phyloP scores from a whole-genome alignment of 2,888 invertebrate genomes.

The Tachystola acroxantha region DNA sequence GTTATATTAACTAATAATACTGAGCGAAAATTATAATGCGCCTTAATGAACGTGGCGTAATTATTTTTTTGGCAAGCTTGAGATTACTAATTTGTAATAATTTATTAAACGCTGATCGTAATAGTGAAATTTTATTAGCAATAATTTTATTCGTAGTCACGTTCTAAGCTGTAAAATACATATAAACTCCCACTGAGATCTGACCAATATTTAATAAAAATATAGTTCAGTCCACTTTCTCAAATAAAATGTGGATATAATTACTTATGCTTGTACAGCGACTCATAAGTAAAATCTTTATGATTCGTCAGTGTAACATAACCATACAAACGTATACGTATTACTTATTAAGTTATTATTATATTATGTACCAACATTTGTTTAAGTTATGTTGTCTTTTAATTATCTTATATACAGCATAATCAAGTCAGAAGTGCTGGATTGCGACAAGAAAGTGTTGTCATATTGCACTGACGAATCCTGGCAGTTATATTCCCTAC shows the following conservation, averaged over 20 bases:
- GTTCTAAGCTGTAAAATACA: background rate
- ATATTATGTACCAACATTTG: no score
- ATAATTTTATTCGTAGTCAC: constrained; percentile 2
- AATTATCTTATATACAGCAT: no score
- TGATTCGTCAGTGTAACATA: no score
- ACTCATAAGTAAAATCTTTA: no score
- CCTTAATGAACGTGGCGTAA: constrained; percentile 50
- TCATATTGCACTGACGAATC: background rate
- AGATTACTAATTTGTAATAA: constrained; percentile 52
- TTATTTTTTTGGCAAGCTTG: constrained; percentile 70
- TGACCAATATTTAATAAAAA: constrained; percentile 1
- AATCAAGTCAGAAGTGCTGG: no score
- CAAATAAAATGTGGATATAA: constrained; percentile 3
- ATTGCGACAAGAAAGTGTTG: background rate
- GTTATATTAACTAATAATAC: constrained; percentile 63
- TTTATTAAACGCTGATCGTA: constrained; percentile 15
- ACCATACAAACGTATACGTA: no score
- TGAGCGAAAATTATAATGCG: constrained; percentile 68
- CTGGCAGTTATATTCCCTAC: background rate
- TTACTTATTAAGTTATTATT: no score
- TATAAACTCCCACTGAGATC: background rate
- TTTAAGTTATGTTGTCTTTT: no score
- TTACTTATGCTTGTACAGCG: background rate
- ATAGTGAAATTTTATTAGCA: background rate
- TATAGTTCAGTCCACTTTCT: constrained; percentile 1